Base-by-base conservation (phyloP, 2,113 vertebrate species). In the Cyphomyrus discorhynchus region DNA sequence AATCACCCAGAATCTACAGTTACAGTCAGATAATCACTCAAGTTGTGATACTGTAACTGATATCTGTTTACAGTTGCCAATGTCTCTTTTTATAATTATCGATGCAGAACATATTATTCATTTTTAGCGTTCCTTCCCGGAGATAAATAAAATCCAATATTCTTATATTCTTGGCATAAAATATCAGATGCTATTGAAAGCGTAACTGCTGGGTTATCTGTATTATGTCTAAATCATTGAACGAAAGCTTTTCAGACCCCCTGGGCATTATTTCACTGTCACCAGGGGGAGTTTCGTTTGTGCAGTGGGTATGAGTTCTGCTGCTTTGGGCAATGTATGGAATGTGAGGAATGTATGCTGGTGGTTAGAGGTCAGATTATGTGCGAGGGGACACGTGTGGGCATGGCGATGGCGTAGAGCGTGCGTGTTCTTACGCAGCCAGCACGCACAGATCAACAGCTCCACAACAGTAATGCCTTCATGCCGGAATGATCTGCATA, bases 271-370 rank as follows among this genome's bases (percentile, higher is more conserved):
- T 70, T 62, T 88, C 52, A 47, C 45, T 88, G 88, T 89, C 80
- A 70, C 9, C 27, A 31, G 35, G 70, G 56, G 52, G 74, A 27
- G 66, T 82, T 46, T 92, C 82, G 89, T 91, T 83, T 92, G 90
- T 92, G 86, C 45, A 53, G 88, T 80, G 86, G 89, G 91, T 90
- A 35, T 3, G 87, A 62, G 74, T 91, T 91, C 82, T 93, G 90
- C 92, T 92, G 91, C 91, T 91, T 85, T 10, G 82, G 93, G 91
- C 85, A 88, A 94, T 88, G 89, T 19, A 45, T 80, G 94, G 95
- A 95, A 95, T 96, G 91, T 83, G 47, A 93, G 74, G 94, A 94
- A 95, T 95, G 93, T 91, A 89, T 92, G 56, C 92, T 88, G 90
- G 92, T 92, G 93, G 94, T 94, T 92, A 94, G 92, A 56, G 95